A percentile compares a stretch with the other conserved stretches of the same genome.
phyloP scores from a whole-genome alignment of 2,797 vertebrate species.

The Rachycentron canadum region DNA sequence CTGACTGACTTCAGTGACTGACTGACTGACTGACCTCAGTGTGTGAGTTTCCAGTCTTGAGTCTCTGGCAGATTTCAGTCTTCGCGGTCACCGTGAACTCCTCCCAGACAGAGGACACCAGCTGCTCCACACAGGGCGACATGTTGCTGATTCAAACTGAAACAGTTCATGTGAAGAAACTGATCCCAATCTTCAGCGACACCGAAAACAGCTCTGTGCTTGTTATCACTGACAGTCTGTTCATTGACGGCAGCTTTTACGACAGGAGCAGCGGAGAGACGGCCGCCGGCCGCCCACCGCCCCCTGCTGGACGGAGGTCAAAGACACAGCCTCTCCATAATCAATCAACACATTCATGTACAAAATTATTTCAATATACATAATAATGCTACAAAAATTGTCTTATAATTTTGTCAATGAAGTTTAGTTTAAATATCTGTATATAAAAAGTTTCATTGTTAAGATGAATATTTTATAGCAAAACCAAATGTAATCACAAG shows the following conservation, averaged over 20 bases:
- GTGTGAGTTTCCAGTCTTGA: not conserved
- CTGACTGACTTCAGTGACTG: not conserved
- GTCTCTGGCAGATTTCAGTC: not conserved
- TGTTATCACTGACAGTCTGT: too few relatives aligned
- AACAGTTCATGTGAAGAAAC: not conserved
- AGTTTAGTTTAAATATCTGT: too few relatives aligned
- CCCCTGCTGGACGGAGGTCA: conserved; percentile 16
- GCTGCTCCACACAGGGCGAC: not conserved
- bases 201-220: too few relatives aligned
- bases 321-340: not conserved
- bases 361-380: too few relatives aligned
- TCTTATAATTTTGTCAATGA: too few relatives aligned
- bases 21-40: conserved; percentile 3
- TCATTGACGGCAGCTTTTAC: conserved; percentile 17
- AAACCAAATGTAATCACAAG: too few relatives aligned
- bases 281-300: not conserved
- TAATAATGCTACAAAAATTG: too few relatives aligned
- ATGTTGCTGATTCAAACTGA: not conserved
- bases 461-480: too few relatives aligned
- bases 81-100: not conserved
- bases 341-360: not conserved
- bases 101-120: not conserved
- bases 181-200: not conserved
- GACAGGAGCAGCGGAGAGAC: not conserved
- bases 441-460: too few relatives aligned